Percentiles rank a stretch among this genome's conserved stretches.
phyloP scores from a whole-genome alignment of 1,140 invertebrate species.

The Drosophila carrolli region DNA sequence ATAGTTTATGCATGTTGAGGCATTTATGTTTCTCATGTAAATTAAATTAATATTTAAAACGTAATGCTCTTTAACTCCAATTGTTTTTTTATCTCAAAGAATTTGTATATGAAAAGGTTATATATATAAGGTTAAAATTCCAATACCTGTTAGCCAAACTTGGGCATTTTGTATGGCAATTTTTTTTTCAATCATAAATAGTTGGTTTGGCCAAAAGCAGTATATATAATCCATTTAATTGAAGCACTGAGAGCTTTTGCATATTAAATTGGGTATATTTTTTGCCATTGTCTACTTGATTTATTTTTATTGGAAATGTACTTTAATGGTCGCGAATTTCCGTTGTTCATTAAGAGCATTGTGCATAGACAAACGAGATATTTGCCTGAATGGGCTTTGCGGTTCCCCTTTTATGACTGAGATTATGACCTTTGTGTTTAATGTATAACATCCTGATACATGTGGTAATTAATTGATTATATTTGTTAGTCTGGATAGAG shows the following conservation, averaged over 20 bases:
- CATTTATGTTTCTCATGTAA: no score
- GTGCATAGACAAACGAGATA: conserved; percentile 52
- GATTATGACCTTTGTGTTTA: conserved; percentile 39
- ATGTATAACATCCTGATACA: conserved; percentile 35
- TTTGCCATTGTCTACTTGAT: conserved; percentile 25
- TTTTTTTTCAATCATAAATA: no score
- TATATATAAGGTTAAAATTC: no score
- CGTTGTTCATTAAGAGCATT: conserved; percentile 69
- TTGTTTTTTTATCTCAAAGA: no score
- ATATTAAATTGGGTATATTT: conserved; percentile 14
- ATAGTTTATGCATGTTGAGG: no score
- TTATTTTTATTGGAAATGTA: conserved; percentile 47
- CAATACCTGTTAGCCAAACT: no score
- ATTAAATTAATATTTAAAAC: no score
- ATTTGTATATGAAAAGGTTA: no score
- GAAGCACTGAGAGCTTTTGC: conserved; percentile 11
- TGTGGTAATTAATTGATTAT: conserved; percentile 12
- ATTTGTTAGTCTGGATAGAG: background rate
- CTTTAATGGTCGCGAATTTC: conserved; percentile 46
- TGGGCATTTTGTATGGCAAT: no score
- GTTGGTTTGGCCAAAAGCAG: background rate
- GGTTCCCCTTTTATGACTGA: conserved; percentile 49
- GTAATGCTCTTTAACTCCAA: no score
- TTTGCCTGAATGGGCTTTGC: conserved; percentile 55
- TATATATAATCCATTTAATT: conserved; percentile 20